A percentile compares a stretch with the other conserved stretches of the same genome.
Conservation (phyloP, 2,888 invertebrate species). For the Trileptium ribeirensis region DNA sequence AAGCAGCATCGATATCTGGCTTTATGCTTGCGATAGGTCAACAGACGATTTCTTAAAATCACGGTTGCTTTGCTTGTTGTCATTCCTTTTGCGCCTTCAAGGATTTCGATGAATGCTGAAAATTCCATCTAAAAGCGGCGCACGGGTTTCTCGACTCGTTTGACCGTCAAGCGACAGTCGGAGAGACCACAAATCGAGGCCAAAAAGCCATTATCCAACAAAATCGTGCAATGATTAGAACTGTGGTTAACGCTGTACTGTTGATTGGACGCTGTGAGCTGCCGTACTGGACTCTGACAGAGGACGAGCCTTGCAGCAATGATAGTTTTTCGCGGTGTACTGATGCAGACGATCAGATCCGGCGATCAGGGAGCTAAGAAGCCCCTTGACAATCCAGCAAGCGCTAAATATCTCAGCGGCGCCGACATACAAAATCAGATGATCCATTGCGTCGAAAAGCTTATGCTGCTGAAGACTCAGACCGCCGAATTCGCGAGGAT, state of each 20-base stretch:
- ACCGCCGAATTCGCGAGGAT: too few species aligned
- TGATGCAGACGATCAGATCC: neutral
- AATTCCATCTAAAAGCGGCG: too few species aligned
- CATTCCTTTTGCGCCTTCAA: too few species aligned
- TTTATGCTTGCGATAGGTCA: too few species aligned
- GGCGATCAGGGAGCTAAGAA: neutral
- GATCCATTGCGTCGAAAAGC: neutral
- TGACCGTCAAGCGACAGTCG: too few species aligned
- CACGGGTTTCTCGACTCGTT: too few species aligned
- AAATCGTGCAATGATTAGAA: too few species aligned
- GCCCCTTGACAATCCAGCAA: neutral
- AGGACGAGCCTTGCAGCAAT: neutral
- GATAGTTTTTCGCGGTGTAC: constrained; percentile 9
- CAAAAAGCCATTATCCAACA: neutral
- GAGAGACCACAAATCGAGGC: too few species aligned
- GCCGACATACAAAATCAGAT: constrained; percentile 15
- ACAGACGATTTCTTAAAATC: too few species aligned
- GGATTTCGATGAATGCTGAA: neutral
- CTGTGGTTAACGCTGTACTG: neutral
- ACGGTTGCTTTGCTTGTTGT: too few species aligned
- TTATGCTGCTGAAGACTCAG: too few species aligned
- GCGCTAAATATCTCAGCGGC: neutral
- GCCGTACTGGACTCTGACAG: neutral
- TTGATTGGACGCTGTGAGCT: constrained; percentile 11
- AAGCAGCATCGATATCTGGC: too few species aligned